phyloP scores from a whole-genome alignment of 1,140 invertebrate genomes.

The Watersipora subatra region DNA sequence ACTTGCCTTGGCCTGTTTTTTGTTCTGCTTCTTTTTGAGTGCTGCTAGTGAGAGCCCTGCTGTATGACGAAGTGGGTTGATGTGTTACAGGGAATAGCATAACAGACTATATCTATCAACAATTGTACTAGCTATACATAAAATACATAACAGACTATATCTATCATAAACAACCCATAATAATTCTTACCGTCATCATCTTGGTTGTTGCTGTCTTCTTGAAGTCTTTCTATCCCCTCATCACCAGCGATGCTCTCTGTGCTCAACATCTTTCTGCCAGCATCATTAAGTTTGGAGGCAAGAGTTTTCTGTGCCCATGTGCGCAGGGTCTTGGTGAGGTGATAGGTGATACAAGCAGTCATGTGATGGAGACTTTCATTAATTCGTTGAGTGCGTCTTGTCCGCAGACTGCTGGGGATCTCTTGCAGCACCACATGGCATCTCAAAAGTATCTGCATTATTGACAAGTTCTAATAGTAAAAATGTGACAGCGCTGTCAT shows the following conservation, averaged over 20 bases:
- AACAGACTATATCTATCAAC: too few relatives aligned
- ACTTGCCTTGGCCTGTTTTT: constrained; percentile 10
- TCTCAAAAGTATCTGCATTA: constrained; percentile 29
- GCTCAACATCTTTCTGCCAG: constrained; percentile 26
- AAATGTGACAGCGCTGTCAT: too few relatives aligned
- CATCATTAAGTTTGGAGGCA: constrained; percentile 29
- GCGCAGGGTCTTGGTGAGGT: constrained; percentile 33
- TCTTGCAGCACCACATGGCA: constrained; percentile 34
- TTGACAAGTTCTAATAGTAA: too few relatives aligned
- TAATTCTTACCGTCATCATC: background rate
- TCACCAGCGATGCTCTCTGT: constrained; percentile 17
- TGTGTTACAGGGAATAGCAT: too few relatives aligned
- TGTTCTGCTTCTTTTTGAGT: constrained; percentile 21
- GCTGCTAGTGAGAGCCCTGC: constrained; percentile 7
- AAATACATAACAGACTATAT: too few relatives aligned
- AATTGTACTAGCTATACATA: too few relatives aligned
- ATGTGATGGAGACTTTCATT: constrained; percentile 39
- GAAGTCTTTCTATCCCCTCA: background rate
- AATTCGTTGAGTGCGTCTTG: constrained; percentile 25
- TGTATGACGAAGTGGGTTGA: too few relatives aligned
- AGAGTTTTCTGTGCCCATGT: constrained; percentile 32
- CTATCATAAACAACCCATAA: too few relatives aligned
- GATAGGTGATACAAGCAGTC: constrained; percentile 37
- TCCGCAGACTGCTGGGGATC: constrained; percentile 27
- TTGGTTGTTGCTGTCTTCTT: background rate